These are phyloP conservation scores for Papilio machaon DNA, from an alignment of 1,140 invertebrate genomes.

Conservation along the genomic window DNA sequence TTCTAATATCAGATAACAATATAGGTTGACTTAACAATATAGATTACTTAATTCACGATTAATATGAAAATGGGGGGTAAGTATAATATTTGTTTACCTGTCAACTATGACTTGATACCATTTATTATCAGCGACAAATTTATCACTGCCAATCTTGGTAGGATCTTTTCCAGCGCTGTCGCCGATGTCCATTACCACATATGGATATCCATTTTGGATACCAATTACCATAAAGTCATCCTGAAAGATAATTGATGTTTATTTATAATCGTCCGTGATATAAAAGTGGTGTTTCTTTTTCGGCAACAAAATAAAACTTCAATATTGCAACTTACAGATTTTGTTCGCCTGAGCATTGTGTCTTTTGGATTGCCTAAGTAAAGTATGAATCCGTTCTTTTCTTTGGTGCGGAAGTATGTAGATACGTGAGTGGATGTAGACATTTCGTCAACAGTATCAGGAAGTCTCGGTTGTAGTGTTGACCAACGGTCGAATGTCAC, in stretches of 20 bases:
- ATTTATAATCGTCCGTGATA: too few species aligned
- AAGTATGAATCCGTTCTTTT: constrained; percentile 91
- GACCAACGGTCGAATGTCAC: constrained; percentile 92
- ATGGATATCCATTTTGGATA: constrained; percentile 93
- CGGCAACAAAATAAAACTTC: constrained; percentile 3
- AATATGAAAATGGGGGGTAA: not conserved
- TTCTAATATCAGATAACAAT: not conserved
- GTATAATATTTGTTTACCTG: constrained; percentile 82
- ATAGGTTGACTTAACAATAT: too few species aligned
- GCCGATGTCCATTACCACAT: constrained; percentile 94
- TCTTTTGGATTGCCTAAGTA: constrained; percentile 95
- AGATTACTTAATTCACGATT: not conserved
- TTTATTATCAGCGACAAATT: constrained; percentile 90
- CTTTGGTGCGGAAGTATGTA: constrained; percentile 91
- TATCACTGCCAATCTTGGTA: constrained; percentile 87
- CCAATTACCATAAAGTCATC: constrained; percentile 97
- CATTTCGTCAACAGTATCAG: constrained; percentile 90
- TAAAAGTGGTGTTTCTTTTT: not conserved
- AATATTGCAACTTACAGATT: constrained; percentile 81
- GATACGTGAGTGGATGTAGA: constrained; percentile 94
- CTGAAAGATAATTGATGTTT: constrained; percentile 63
- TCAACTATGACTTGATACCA: constrained; percentile 97
- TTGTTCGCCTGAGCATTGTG: constrained; percentile 84
- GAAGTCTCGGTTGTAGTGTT: constrained; percentile 92
- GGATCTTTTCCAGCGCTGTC: constrained; percentile 85